Conservation (phyloP, 2,797 vertebrate species). For the Rhyacichthys aspro region DNA sequence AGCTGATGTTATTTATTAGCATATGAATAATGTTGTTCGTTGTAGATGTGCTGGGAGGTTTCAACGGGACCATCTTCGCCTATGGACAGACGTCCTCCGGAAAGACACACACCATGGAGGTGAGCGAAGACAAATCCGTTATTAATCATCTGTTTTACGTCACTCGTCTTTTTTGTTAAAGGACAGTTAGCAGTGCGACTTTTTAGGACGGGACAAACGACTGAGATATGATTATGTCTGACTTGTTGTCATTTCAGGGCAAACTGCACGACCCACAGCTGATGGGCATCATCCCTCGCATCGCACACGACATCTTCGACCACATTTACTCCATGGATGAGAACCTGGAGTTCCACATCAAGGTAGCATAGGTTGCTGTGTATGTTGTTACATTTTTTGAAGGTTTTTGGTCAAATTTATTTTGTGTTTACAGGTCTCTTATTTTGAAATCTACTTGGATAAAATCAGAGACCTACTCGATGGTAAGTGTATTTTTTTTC, state of each 20-base stretch:
- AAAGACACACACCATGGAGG: conserved; percentile 96
- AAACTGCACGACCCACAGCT: conserved; percentile 90
- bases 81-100: conserved; percentile 94
- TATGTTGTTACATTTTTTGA: neutral
- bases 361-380: conserved; percentile 75
- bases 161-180: too few species aligned
- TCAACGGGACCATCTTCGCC: conserved; percentile 93
- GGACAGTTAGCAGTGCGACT: too few species aligned
- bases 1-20: too few species aligned
- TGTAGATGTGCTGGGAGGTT: conserved; percentile 91
- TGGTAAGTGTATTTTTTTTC: conserved; percentile 78
- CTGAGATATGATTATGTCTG: too few species aligned
- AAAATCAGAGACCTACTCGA: conserved; percentile 93
- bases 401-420: too few species aligned
- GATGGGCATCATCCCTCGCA: conserved; percentile 96
- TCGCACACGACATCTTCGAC: conserved; percentile 92
- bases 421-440: conserved; percentile 83
- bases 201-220: too few species aligned
- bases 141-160: neutral
- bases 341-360: conserved; percentile 96
- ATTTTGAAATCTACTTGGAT: conserved; percentile 95
- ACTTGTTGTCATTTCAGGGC: conserved; percentile 77
- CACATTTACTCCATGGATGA: conserved; percentile 98
- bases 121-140: conserved; percentile 37
- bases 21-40: neutral